Evolutionary conservation across 2,113 vertebrate genomes (phyloP), one percentile per base, ranked within the genome.

Genomic region (Ophiodon elongatus): DNA sequence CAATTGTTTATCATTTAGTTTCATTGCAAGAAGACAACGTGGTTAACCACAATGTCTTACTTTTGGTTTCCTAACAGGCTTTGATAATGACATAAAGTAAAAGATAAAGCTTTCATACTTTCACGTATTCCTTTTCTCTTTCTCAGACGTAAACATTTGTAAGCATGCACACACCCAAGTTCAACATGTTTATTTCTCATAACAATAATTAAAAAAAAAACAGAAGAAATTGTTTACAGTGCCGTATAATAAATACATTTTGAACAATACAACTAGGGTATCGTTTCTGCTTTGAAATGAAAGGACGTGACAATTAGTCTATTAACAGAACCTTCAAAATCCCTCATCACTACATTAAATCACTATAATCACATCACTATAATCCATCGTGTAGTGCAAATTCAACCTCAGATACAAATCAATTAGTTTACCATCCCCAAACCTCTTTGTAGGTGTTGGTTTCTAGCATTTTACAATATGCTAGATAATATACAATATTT

Each of bases 201-300:
- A 5, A 47, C 13, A 39, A 74, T 25, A 72, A 27, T 62, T 21
- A 5, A 2, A n/a, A 81, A 57, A 62, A 76, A 52, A 7, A 2
- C 2, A 8, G 41, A 31, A 72, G 9, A 37, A 29, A 60, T 9
- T 13, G 47, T 78, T 79, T 70, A 77, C 62, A 87, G 50, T 79
- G 37, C 68, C 57, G 23, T 41, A 63, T 31, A 74, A 85, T 83
- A 89, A 90, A 92, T 88, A 87, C 41, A 83, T 73, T 69, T 19
- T 77, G 5, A 88, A 56, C 33, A 69, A 14, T 76, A 83, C 78
- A 79, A 57, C 25, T 27, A 29, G 7, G 17, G 6, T 29, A 69
- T 57, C 19, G 29, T 43, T 57, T 47, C 25, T 56, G 57, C 1
- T 64, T 68, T 74, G 50, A 87, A 90, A 82, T 79, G 11, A 82